Base-by-base conservation (phyloP, 1,140 invertebrate species). In the Mamestra configurata region DNA sequence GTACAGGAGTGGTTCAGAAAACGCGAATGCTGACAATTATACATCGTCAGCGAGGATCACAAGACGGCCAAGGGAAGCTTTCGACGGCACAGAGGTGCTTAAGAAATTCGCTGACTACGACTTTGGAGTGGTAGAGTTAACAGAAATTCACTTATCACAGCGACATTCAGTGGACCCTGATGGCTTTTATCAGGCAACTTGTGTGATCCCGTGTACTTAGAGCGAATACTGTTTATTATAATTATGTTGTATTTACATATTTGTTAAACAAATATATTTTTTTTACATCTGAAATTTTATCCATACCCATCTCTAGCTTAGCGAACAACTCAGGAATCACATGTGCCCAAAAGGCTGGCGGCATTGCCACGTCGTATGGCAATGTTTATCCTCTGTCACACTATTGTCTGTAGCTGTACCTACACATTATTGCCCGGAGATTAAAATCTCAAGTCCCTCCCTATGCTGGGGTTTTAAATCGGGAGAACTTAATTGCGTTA, bases 131-230 rank as follows among this genome's bases (percentile, higher is more conserved):
- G 86, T 88, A 35, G 89, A 95, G 70, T 83, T 96, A 3, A 88
- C 86, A 35, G 80, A 86, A 37, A 89, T 96, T 43, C 94, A 95
- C 88, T 82, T 96, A 18, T 96, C 95, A 0, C 89, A 94, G 77
- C 89, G 90, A 1, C 85, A 90, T 35, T 77, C 91, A 4, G 86
- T 88, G 59, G 94, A 90, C 0, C 35, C 86, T 3, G 93, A 95
- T 82, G 95, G 95, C 4, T 96, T 93, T 87, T 96, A 96, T 79
- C 89, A 92, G 80, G 81, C 93, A 10, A 94, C 95, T 37, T 93
- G 89, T 85, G 86, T 95, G 37, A 86, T 95, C 46, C 43, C 11
- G 1, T 6, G 6, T 15, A 46, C 1, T 46, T 10, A 46, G 43
- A 46, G 11, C 15, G 13, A 4, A 15, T 46, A 15, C 43, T 46